Base-by-base conservation (phyloP, 2,113 vertebrate species). In the Platichthys flesus region DNA sequence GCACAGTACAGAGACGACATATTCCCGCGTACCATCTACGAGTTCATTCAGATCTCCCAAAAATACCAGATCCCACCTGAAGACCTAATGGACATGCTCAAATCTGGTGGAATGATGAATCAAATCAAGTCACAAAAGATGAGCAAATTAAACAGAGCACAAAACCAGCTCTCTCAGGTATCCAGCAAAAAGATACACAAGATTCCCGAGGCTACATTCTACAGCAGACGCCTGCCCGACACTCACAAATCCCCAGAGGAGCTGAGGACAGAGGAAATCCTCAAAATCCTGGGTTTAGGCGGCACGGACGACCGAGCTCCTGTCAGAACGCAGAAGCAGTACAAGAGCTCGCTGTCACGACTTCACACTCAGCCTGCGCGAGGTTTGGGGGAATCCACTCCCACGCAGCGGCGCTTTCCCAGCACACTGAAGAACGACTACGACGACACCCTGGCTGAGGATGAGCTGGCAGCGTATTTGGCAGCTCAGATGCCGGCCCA, bases 51-150 rank as follows among this genome's bases (percentile, higher is more conserved):
- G 86, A 93, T 98, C 84, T 97, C 97, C 58, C 96, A 95, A 73
- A 98, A 95, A 86, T 94, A 97, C 79, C 96, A 96, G 90, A 97
- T 98, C 56, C 96, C 97, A 37, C 96, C 97, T 0, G 96, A 96
- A 86, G 96, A 98, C 79, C 93, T 98, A 74, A 83, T 98, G 75
- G 94, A 96, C 77, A 95, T 98, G 94, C 85, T 98, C 62, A 95
- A 92, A 90, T 92, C 76, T 2, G 93, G 94, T 62, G 94, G 95
- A 58, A 90, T 87, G 58, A 88, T 76, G 9, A 92, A 86, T 40
- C 92, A 92, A 73, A 91, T 74, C 6, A 94, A 88, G 91, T 89
- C 45, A 18, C 84, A 13, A 90, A 95, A 95, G 79, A 94, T 87
- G 18, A 87, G 84, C 63, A 90, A 94, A 42, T 81, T 94, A 0